Base-by-base conservation (phyloP, 2,113 vertebrate genomes). In the Manacus vitellinus region DNA sequence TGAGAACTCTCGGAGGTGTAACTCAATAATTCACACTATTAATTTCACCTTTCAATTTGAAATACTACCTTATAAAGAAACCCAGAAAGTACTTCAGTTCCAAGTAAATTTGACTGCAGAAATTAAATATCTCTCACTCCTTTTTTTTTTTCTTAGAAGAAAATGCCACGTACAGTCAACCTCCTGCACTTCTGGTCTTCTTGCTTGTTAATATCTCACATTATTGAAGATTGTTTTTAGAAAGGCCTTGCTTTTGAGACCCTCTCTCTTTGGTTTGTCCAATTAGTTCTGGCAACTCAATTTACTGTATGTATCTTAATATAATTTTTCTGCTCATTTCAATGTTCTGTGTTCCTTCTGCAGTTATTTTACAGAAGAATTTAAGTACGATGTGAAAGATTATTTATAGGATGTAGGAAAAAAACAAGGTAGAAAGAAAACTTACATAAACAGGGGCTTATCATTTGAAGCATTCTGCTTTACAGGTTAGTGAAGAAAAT, bases 1-100 rank as follows among this genome's bases (percentile, higher is more conserved):
- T 0, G 10, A 83, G 78, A 66, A 58, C 0, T 3, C 31, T 1
- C 1, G 73, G 44, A 68, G 21, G 2, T 65, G 8, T 23, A 73
- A 61, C 19, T 85, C 43, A 47, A 68, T 67, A 46, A 70, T 51
- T 82, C 74, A 58, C 74, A 49, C 44, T 56, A 58, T 23, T 74
- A 6, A 76, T 84, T 80, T 92, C 51, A 51, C 8, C 23, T 72
- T 63, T 83, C 35, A 43, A 28, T 73, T 80, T 92, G 68, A 83
- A 86, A 31, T 85, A 72, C 30, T 58, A 43, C 37, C 46, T 66
- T 65, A n/a, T 20, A 62, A 84, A 70, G 49, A 65, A 85, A 86
- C n/a, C 6, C 46, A 86, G 67, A 54, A 76, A 46, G 16, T 43
- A 27, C 43, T 94, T 87, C 39, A 39, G 27, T 91, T 95, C 35